Base-by-base conservation (phyloP, 2,888 invertebrate genomes). In the Agelastica alni region DNA sequence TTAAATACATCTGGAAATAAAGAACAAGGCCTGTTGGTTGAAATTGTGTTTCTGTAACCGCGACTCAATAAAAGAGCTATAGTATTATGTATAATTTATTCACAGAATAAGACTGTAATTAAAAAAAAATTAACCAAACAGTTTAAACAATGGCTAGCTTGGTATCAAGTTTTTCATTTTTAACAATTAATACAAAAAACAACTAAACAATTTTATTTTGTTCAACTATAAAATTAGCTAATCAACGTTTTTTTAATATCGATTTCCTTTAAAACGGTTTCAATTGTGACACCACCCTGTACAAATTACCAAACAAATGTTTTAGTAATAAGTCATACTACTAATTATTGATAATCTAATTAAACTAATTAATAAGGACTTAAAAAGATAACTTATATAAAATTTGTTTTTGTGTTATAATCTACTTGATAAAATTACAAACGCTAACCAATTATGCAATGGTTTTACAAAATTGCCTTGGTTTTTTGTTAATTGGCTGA, bases 401-500 rank as follows among this genome's bases (percentile, higher is more conserved):
- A 49, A 42, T 32, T 49, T 42, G n/a, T n/a, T n/a, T n/a, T n/a
- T 20, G 20, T 53, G 36, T 59, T 56, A 45, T 32, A 49, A 49
- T 51, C 49, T 55, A 52, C 46, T 48, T 39, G n/a, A 34, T 55
- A 55, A 55, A 56, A 56, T 54, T 49, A 48, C 46, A 59, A 51
- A 60, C 57, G 57, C 56, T 53, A 59, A 60, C 57, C 48, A 52
- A 47, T 36, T 16, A 37, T 31, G 34, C 31, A 41, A 31, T n/a
- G n/a, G n/a, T n/a, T n/a, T n/a, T n/a, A n/a, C n/a, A n/a, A n/a
- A n/a, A n/a, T n/a, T n/a, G n/a, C n/a, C n/a, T n/a, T n/a, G n/a
- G n/a, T n/a, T n/a, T n/a, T n/a, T n/a, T 37, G 34, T 65, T 70
- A 71, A 52, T 73, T 71, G 47, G 63, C 67, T 41, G 74, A 74